These are phyloP conservation scores for Norana najaformis DNA, from an alignment of 2,888 invertebrate genomes.

Conservation along the genomic window DNA sequence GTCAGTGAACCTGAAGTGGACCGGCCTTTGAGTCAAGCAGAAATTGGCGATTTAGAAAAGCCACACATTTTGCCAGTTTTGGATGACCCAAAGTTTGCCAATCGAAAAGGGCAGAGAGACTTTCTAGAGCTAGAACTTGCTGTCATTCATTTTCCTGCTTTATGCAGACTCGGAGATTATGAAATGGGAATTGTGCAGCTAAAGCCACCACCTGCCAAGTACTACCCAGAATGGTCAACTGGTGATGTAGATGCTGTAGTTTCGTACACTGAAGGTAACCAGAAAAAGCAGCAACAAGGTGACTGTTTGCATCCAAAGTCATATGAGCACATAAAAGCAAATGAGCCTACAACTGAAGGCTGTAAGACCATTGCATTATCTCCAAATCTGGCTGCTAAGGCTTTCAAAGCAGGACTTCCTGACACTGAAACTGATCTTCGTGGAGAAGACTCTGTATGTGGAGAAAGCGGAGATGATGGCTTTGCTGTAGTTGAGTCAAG, in stretches of 20 bases:
- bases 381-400: neutral
- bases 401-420: neutral
- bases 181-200: neutral
- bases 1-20: neutral
- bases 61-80: neutral
- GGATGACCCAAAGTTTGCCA: neutral
- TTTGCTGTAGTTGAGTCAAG: neutral
- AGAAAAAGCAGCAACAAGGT: neutral
- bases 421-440: neutral
- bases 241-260: slow-evolving; percentile 21
- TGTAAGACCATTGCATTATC: neutral
- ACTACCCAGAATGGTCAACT: neutral
- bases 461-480: neutral
- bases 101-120: neutral
- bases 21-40: neutral
- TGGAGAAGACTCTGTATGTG: neutral
- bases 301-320: neutral
- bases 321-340: neutral
- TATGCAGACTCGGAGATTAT: neutral
- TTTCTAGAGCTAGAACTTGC: neutral
- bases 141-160: slow-evolving; percentile 21
- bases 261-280: slow-evolving; percentile 19
- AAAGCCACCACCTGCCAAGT: neutral
- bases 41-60: neutral
- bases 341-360: neutral